phyloP scores from a whole-genome alignment of 2,113 vertebrate genomes.

The Cygnus buccinator region DNA sequence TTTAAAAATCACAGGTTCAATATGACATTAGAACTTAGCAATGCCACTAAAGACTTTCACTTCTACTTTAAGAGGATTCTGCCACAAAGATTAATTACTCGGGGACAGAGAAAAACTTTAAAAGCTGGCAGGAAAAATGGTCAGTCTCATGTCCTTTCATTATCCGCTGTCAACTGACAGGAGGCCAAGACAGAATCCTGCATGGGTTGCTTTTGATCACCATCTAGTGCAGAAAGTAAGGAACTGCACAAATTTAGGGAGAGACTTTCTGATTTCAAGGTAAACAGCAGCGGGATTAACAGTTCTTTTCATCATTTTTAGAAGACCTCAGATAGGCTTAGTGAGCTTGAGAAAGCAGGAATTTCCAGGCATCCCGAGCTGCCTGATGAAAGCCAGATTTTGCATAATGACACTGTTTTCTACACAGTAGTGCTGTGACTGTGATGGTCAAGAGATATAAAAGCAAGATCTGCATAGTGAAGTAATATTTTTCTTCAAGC shows the following conservation, averaged over 20 bases:
- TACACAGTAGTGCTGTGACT: neutral
- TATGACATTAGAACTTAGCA: neutral
- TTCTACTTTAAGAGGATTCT: neutral
- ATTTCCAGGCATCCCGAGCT: neutral
- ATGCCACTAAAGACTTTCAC: neutral
- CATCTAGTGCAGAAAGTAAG: conserved; percentile 71
- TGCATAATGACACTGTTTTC: neutral
- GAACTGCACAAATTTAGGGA: conserved; percentile 43
- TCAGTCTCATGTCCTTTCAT: neutral
- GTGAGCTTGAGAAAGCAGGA: neutral
- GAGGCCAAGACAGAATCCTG: neutral
- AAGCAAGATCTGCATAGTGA: neutral
- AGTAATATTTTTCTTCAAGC: neutral
- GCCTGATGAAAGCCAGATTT: neutral
- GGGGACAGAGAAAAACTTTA: neutral
- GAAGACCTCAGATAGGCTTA: neutral
- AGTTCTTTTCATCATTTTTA: neutral
- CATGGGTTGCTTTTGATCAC: conserved; percentile 68
- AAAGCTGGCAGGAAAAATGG: neutral
- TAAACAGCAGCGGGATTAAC: neutral
- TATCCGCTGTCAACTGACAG: neutral
- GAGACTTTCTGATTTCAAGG: neutral
- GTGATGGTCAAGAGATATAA: neutral
- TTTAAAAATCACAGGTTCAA: neutral
- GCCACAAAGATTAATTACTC: neutral